phyloP scores from a whole-genome alignment of 2,797 vertebrate species.

The Cirrhinus molitorella region DNA sequence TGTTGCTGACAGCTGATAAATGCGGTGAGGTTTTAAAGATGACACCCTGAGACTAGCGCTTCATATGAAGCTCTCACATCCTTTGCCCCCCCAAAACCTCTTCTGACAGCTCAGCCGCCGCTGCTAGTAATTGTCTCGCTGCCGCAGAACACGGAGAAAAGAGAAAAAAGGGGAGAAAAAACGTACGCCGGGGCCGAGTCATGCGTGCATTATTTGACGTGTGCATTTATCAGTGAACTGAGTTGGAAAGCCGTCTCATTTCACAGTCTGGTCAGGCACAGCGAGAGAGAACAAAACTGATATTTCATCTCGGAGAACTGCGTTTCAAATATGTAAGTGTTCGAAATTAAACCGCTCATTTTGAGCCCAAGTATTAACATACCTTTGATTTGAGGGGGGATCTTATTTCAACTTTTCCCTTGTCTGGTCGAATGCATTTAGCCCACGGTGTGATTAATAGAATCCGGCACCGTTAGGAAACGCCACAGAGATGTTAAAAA shows the following conservation, averaged over 20 bases:
- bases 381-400: constrained; percentile 46
- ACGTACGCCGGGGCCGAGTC: constrained; percentile 64
- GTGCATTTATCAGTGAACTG: constrained; percentile 72
- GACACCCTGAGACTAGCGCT: constrained; percentile 74
- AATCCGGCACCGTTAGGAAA: constrained; percentile 74
- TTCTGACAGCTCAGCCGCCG: constrained; percentile 73
- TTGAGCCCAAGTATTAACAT: constrained; percentile 49
- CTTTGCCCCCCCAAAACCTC: constrained; percentile 66
- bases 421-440: constrained; percentile 69
- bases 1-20: constrained; percentile 83
- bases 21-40: constrained; percentile 72
- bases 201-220: constrained; percentile 74
- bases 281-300: constrained; percentile 63
- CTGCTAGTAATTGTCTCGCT: constrained; percentile 72
- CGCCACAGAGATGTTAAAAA: constrained; percentile 72
- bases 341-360: constrained; percentile 43
- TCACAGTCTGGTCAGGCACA: constrained; percentile 67
- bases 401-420: constrained; percentile 54
- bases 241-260: constrained; percentile 69
- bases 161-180: not conserved
- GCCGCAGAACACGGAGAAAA: constrained; percentile 40
- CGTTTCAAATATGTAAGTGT: constrained; percentile 66
- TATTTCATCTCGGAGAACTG: constrained; percentile 65
- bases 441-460: constrained; percentile 77
- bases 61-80: constrained; percentile 66